Evolutionary conservation across 2,888 invertebrate species (phyloP).

Genomic region (Leptinotarsa haldemani): DNA sequence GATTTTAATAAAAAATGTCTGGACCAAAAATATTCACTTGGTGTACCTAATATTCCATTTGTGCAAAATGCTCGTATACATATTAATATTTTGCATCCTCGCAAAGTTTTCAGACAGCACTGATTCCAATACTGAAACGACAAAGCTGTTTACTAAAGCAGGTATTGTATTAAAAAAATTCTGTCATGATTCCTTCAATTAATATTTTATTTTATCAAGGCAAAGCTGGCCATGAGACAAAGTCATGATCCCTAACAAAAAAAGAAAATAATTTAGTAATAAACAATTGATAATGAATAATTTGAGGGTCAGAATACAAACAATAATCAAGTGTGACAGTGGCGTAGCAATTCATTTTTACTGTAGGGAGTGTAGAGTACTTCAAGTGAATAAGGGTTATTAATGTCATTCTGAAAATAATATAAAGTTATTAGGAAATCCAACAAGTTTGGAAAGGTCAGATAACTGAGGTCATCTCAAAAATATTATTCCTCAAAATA

Average conservation of each 20-base stretch:
- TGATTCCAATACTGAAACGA: neutral
- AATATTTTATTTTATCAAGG: neutral
- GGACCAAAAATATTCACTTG: slow-evolving; percentile 8
- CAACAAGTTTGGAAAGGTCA: too few species aligned
- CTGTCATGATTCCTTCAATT: neutral
- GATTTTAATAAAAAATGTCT: slow-evolving; percentile 11
- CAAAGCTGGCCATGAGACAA: slow-evolving; percentile 19
- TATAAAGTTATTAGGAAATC: too few species aligned
- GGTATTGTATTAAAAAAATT: slow-evolving; percentile 1
- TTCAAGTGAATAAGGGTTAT: too few species aligned
- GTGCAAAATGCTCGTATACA: slow-evolving; percentile 2
- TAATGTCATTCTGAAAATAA: too few species aligned
- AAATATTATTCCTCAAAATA: too few species aligned
- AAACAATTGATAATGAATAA: slow-evolving; percentile 15
- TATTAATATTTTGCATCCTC: neutral
- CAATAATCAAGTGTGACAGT: slow-evolving; percentile 9
- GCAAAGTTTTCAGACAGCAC: neutral
- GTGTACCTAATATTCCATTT: slow-evolving; percentile 8
- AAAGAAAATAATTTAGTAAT: slow-evolving; percentile 10
- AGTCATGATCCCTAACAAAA: slow-evolving; percentile 3
- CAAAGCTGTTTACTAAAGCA: neutral
- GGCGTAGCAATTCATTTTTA: neutral
- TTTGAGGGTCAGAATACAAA: slow-evolving; percentile 8
- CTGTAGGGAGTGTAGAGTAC: neutral
- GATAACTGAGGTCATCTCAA: too few species aligned